Conservation (phyloP, 2,888 invertebrate species). For the Torymus texanus region DNA sequence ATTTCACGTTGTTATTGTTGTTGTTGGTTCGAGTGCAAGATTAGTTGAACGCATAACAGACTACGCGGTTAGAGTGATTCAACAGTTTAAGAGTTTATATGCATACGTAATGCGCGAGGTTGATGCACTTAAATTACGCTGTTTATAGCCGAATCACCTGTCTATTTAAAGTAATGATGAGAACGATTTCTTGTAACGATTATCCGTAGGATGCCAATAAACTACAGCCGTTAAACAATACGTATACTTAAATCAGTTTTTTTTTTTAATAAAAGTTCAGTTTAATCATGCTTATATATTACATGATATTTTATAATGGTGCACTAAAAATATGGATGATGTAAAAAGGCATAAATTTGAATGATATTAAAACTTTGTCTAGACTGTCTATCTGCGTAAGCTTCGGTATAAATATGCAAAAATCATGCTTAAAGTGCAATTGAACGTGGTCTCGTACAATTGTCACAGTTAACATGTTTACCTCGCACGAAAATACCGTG, state of each 20-base stretch:
- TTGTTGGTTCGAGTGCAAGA: neutral
- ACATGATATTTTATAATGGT: too few relatives aligned
- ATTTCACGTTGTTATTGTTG: too few relatives aligned
- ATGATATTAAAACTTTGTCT: too few relatives aligned
- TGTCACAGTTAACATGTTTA: neutral
- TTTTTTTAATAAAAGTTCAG: too few relatives aligned
- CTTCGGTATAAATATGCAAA: neutral
- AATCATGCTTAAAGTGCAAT: neutral
- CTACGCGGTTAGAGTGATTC: neutral
- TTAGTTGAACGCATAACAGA: neutral
- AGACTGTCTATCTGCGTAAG: neutral
- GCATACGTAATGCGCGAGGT: neutral
- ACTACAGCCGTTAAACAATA: too few relatives aligned
- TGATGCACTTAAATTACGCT: conserved; percentile 10
- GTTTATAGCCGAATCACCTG: conserved; percentile 5
- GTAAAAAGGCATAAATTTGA: too few relatives aligned
- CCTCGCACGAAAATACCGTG: too few relatives aligned
- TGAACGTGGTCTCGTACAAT: neutral
- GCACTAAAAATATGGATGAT: too few relatives aligned
- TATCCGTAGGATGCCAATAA: too few relatives aligned
- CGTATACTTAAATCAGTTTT: too few relatives aligned
- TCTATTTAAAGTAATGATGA: conserved; percentile 7
- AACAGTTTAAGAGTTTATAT: neutral
- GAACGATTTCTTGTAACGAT: too few relatives aligned
- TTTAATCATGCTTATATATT: too few relatives aligned